These are phyloP conservation scores for Phylloscopus whistleri DNA, from an alignment of 2,113 vertebrate species.

Conservation along the genomic window DNA sequence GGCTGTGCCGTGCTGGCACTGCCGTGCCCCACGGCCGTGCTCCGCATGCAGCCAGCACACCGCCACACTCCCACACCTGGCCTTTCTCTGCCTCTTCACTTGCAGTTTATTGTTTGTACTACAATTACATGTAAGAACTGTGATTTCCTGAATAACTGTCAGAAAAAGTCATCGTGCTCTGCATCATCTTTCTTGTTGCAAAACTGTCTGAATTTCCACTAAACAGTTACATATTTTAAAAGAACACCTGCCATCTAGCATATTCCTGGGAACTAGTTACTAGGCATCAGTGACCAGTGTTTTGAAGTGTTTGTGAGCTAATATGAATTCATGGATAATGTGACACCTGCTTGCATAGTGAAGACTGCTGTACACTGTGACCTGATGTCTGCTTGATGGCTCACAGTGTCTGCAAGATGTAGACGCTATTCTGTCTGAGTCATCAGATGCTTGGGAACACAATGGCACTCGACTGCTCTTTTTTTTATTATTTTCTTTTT, in stretches of 20 bases:
- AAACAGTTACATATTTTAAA: neutral
- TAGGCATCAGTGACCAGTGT: neutral
- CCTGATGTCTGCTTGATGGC: neutral
- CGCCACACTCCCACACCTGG: neutral
- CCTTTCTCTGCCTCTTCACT: neutral
- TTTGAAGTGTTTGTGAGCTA: neutral
- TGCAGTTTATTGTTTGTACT: too few species aligned
- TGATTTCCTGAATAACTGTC: neutral
- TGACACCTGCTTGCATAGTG: neutral
- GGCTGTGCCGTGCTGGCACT: fast-evolving
- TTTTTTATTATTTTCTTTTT: neutral
- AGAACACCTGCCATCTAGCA: constrained; percentile 13
- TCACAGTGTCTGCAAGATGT: neutral
- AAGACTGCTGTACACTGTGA: neutral
- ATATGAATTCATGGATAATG: neutral
- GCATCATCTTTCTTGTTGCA: neutral
- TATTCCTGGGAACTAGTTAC: constrained; percentile 11
- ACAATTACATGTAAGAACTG: neutral
- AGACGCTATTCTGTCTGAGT: neutral
- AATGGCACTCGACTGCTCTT: neutral
- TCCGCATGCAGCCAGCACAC: fast-evolving
- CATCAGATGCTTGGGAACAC: neutral
- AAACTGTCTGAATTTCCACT: constrained; percentile 8
- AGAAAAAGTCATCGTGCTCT: neutral
- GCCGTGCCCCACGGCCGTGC: fast-evolving